Conservation (phyloP, 2,888 invertebrate species). For the Molanna angustata region DNA sequence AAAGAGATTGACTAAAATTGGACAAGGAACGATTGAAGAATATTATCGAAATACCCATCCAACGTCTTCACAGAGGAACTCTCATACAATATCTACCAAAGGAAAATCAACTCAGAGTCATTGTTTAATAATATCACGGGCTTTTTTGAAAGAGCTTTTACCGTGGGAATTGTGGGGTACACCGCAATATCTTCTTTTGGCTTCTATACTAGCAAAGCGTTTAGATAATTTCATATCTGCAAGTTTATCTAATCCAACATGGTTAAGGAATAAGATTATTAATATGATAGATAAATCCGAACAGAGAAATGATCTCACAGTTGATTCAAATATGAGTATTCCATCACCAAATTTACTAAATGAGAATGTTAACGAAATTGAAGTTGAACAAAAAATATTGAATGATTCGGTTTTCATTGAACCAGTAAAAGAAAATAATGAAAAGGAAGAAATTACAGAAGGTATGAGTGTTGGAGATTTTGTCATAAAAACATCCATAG, state of each 20-base stretch:
- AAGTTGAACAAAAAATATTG: background rate
- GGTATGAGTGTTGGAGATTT: constrained; percentile 1
- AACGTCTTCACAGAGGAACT: constrained; percentile 41
- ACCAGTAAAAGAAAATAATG: background rate
- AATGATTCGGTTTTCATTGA: background rate
- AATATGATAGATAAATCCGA: constrained; percentile 33
- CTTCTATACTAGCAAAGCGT: constrained; percentile 60
- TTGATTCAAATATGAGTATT: background rate
- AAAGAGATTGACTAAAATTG: constrained; percentile 55
- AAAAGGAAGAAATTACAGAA: background rate
- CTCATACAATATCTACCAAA: constrained; percentile 42
- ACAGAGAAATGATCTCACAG: background rate
- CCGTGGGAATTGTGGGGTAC: constrained; percentile 69
- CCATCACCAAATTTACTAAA: no score
- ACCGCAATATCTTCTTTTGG: constrained; percentile 60
- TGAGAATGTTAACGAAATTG: background rate
- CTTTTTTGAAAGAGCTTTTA: constrained; percentile 59
- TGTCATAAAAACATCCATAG: constrained; percentile 33
- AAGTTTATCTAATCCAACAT: constrained; percentile 51
- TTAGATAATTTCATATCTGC: constrained; percentile 51
- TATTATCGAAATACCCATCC: constrained; percentile 51
- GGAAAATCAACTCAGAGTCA: constrained; percentile 53
- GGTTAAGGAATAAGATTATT: constrained; percentile 43
- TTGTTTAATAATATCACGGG: constrained; percentile 57
- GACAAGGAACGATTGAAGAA: constrained; percentile 45